A percentile compares a stretch with the other conserved stretches of the same genome.
phyloP scores from a whole-genome alignment of 2,888 invertebrate species.

The Epinotia bilunana region DNA sequence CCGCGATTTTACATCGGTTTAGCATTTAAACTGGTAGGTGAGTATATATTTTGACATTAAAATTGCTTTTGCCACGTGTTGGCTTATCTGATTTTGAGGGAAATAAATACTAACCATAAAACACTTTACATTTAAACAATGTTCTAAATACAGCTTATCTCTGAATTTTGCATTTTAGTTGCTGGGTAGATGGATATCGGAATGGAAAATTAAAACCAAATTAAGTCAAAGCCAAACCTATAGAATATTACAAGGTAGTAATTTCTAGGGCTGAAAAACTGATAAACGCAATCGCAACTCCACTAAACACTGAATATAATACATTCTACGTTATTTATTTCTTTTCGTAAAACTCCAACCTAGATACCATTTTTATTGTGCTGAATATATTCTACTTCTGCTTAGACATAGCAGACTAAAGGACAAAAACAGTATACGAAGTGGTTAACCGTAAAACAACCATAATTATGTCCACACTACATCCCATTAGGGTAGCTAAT shows the following conservation, averaged over 20 bases:
- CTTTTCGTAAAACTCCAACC: not conserved
- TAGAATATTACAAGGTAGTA: not conserved
- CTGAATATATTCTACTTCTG: not conserved
- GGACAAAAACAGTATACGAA: not conserved
- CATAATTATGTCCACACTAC: not conserved
- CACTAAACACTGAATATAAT: not conserved
- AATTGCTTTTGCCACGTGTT: slow-evolving; percentile 37
- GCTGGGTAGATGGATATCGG: not conserved
- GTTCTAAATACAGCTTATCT: slow-evolving; percentile 24
- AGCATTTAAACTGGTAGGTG: slow-evolving; percentile 26
- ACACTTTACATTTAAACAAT: slow-evolving; percentile 12
- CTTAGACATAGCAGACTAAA: not conserved
- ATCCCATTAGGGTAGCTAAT: slow-evolving; percentile 16
- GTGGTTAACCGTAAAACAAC: not conserved
- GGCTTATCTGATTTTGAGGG: slow-evolving; percentile 24
- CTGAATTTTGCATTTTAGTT: slow-evolving; percentile 11
- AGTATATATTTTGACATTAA: slow-evolving; percentile 25
- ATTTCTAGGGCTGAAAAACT: not conserved
- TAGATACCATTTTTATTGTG: too few species aligned
- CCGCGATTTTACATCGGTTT: slow-evolving; percentile 38
- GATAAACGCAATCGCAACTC: not conserved
- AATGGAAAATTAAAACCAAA: not conserved
- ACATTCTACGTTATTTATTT: not conserved
- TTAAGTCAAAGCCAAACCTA: not conserved
- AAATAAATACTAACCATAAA: not conserved